Evolutionary conservation across 2,888 invertebrate genomes (phyloP), one percentile per base, ranked within the genome.

Genomic region (Horisme vitalbata): DNA sequence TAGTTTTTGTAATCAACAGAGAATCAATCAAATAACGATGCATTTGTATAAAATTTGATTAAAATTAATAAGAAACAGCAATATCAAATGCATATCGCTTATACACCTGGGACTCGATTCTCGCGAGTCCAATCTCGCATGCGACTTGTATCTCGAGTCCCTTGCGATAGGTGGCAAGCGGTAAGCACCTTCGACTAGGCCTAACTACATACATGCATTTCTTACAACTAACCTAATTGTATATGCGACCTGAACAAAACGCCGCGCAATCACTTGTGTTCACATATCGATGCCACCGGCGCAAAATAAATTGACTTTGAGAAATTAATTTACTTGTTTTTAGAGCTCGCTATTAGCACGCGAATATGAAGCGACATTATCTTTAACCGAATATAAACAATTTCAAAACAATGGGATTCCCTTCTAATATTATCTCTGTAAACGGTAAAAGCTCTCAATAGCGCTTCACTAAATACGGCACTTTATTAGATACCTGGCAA

Each of bases 11-110:
- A 28, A 3, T 13, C 8, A 1, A 18, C 6, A 18, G 4, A 34
- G 10, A 35, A 35, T 32, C 31, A 26, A 37, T 21, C 43, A 18
- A 31, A 44, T 44, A 41, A 47, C 37, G 18, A 43, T 37, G 37
- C 41, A 43, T 37, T 37, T 47, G 32, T 37, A 41, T 50, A 49
- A 36, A 27, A 41, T 45, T 41, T 41, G 36, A 45, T 50, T 41
- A 41, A 45, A 50, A 41, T 37, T 41, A 39, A 36, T 41, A 34
- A 36, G 24, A 45, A 50, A 50, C 45, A 50, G 45, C 41, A 50
- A 50, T 45, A 36, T 35, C 21, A 34, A 28, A 14, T 11, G 1
- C 30, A 21, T 3, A 33, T 35, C 8, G 39, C 31, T 10, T 4
- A 21, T 32, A 31, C 32, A 23, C 12, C 23, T 7, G 14, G 14